Evolutionary conservation across 2,113 vertebrate species (phyloP).

Genomic region (Microcebus jonahi): DNA sequence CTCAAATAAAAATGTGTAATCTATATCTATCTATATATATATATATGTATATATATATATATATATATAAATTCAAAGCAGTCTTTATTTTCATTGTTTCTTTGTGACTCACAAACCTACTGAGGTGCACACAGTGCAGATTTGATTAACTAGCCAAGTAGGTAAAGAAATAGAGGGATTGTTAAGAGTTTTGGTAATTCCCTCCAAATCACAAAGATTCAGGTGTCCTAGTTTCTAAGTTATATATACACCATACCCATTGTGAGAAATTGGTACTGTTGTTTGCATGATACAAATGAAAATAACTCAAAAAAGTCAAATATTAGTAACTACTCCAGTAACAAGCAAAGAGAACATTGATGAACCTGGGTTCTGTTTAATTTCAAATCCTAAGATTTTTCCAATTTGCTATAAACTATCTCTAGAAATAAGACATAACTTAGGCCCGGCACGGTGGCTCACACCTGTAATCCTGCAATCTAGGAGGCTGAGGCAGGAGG

Average conservation of each 20-base stretch:
- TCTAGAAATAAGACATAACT: neutral
- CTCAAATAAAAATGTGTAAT: neutral
- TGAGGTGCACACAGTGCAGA: neutral
- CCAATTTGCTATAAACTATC: neutral
- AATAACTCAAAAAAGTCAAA: neutral
- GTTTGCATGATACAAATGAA: neutral
- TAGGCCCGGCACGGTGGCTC: neutral
- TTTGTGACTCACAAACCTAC: neutral
- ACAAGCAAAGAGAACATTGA: neutral
- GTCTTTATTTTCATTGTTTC: neutral
- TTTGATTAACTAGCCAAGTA: neutral
- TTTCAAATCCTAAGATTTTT: neutral
- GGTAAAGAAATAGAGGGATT: neutral
- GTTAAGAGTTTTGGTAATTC: neutral
- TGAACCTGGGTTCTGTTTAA: neutral
- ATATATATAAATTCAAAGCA: neutral
- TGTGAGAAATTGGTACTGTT: neutral
- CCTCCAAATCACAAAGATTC: neutral
- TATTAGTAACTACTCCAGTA: neutral
- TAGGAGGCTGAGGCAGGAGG: too few species aligned
- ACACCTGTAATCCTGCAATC: too few species aligned
- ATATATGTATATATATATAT: neutral
- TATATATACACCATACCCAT: neutral
- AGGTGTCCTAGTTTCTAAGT: neutral
- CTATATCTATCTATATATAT: neutral